Evolutionary conservation across 2,797 vertebrate species (phyloP).

Genomic region (Galaxias olidus): DNA sequence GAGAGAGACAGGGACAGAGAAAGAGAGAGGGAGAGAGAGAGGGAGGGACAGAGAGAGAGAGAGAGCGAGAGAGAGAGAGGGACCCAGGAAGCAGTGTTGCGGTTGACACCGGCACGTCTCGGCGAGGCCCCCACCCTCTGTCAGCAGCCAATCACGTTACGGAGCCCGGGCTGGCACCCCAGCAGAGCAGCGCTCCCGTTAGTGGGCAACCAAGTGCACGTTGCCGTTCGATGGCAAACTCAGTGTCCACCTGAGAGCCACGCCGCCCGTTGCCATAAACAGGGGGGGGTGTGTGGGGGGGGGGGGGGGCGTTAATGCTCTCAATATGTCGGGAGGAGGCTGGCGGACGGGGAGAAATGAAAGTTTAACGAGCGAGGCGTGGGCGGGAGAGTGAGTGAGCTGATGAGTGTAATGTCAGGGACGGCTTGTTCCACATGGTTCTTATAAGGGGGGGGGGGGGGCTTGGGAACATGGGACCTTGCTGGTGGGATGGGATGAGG

Average conservation of each 20-base stretch:
- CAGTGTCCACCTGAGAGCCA: slow-evolving; percentile 85
- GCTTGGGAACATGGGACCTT: slow-evolving; percentile 75
- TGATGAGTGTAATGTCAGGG: slow-evolving; percentile 71
- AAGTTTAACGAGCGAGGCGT: slow-evolving; percentile 27
- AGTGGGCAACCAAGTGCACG: slow-evolving; percentile 87
- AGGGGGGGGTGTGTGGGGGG: no score
- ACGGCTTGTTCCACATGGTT: slow-evolving; percentile 88
- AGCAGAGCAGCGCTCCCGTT: slow-evolving; percentile 85
- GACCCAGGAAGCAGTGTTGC: slow-evolving; percentile 38
- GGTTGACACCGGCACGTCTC: slow-evolving; percentile 48
- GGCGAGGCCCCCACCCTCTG: slow-evolving; percentile 63
- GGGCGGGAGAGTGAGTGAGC: slow-evolving; percentile 20
- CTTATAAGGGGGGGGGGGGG: slow-evolving; percentile 76
- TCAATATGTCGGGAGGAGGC: slow-evolving; percentile 54
- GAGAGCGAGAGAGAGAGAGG: slow-evolving; percentile 5
- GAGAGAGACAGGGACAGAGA: background rate
- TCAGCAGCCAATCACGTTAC: slow-evolving; percentile 80
- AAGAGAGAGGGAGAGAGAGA: background rate
- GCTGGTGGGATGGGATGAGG: slow-evolving; percentile 63
- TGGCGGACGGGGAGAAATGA: slow-evolving; percentile 30
- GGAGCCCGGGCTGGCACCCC: slow-evolving; percentile 57
- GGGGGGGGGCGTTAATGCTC: slow-evolving; percentile 54
- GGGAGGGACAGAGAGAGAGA: slow-evolving; percentile 1
- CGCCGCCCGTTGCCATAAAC: slow-evolving; percentile 30
- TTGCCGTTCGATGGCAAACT: slow-evolving; percentile 86